These are phyloP conservation scores for Formica selysi DNA, from an alignment of 1,140 invertebrate genomes.

Conservation along the genomic window DNA sequence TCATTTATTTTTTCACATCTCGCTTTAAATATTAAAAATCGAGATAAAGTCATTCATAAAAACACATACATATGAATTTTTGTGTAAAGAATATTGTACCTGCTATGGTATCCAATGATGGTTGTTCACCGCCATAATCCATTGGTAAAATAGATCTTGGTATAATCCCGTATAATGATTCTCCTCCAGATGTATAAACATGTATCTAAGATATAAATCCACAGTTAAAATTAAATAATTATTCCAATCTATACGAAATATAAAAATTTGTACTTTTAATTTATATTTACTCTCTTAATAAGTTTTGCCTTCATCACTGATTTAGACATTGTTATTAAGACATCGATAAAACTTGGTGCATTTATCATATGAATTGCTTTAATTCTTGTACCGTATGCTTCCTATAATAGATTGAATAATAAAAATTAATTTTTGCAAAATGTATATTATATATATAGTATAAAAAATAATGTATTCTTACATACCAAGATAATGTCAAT, in stretches of 20 bases:
- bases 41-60: neutral
- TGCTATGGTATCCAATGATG: neutral
- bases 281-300: neutral
- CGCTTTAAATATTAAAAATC: neutral
- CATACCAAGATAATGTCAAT: neutral
- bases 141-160: neutral
- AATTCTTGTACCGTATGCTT: neutral
- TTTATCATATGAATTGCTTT: constrained; percentile 7
- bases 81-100: neutral
- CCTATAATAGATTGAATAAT: neutral
- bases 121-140: neutral
- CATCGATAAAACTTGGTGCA: neutral
- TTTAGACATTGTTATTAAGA: neutral
- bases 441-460: neutral
- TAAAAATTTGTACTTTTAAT: neutral
- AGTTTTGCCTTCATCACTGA: neutral
- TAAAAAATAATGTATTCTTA: neutral
- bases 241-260: neutral
- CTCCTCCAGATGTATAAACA: neutral
- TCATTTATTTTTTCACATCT: neutral
- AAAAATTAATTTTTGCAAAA: neutral
- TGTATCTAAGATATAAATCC: neutral
- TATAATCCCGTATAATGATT: neutral
- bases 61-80: neutral
- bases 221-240: neutral